phyloP scores from a whole-genome alignment of 2,797 vertebrate species.

The Lithobates sylvaticus region DNA sequence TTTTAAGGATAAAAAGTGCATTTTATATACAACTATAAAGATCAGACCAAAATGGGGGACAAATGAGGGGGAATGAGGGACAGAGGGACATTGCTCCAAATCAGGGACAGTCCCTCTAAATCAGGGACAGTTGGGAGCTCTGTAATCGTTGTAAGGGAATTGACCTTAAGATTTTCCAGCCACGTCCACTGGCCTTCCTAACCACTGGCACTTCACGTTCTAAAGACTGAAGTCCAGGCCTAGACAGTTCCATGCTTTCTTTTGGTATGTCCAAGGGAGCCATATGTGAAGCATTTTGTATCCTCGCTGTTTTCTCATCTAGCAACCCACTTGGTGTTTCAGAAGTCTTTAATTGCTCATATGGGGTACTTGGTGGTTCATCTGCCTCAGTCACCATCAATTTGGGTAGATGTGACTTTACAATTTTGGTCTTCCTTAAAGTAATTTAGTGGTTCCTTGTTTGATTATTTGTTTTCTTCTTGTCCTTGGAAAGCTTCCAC shows the following conservation, averaged over 20 bases:
- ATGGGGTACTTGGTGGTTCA: not conserved
- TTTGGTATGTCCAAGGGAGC: slow-evolving; percentile 27
- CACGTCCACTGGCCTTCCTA: not conserved
- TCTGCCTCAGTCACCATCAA: slow-evolving; percentile 21
- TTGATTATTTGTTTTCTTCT: slow-evolving; percentile 28
- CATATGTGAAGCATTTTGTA: not conserved
- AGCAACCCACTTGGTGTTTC: not conserved
- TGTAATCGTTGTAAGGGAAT: not conserved
- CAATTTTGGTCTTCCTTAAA: not conserved
- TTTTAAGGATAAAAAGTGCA: too few species aligned
- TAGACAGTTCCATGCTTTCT: not conserved
- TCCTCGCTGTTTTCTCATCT: not conserved
- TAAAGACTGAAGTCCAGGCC: too few species aligned
- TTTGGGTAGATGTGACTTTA: not conserved
- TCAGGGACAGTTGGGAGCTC: too few species aligned
- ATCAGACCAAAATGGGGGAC: too few species aligned
- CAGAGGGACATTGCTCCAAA: too few species aligned
- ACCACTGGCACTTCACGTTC: not conserved
- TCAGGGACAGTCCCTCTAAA: too few species aligned
- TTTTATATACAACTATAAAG: too few species aligned
- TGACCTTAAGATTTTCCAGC: slow-evolving; percentile 50
- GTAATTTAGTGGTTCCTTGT: not conserved
- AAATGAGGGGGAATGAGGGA: too few species aligned
- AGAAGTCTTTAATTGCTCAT: not conserved
- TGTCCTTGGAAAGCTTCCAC: slow-evolving; percentile 50